Percentiles rank a stretch among this genome's conserved stretches.
These are phyloP conservation scores for Trematomus bernacchii DNA, from an alignment of 2,797 vertebrate genomes.

Conservation along the genomic window DNA sequence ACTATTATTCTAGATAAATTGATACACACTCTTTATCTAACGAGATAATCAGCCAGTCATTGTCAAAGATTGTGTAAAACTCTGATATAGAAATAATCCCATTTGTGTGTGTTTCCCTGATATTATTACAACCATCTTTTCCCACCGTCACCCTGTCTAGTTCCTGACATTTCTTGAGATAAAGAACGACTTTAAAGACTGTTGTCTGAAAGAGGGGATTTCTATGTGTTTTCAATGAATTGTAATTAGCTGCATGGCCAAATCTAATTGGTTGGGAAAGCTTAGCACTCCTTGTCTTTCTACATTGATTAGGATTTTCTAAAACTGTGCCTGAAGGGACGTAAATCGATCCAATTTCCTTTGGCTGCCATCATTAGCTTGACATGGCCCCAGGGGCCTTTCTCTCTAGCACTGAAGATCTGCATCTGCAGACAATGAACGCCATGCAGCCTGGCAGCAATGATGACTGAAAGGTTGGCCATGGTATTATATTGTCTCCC, in stretches of 20 bases:
- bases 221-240: conserved; percentile 62
- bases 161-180: conserved; percentile 6
- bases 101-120: background rate
- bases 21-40: background rate
- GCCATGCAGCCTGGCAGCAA: conserved; percentile 45
- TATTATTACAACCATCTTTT: conserved; percentile 12
- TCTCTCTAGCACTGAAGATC: conserved; percentile 67
- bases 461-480: conserved; percentile 43
- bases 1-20: background rate
- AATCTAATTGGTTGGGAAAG: conserved; percentile 81
- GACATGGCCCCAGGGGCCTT: conserved; percentile 67
- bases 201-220: conserved; percentile 39
- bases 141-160: conserved; percentile 32
- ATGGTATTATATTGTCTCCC: conserved; percentile 18
- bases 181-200: conserved; percentile 27
- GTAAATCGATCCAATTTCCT: conserved; percentile 83
- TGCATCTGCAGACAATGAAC: conserved; percentile 58
- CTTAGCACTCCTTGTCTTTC: conserved; percentile 73
- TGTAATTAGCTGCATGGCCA: conserved; percentile 60
- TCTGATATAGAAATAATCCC: background rate
- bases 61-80: background rate
- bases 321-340: conserved; percentile 73
- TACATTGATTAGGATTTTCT: conserved; percentile 83
- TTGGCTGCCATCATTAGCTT: conserved; percentile 77
- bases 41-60: background rate